A percentile compares a stretch with the other conserved stretches of the same genome.
These are phyloP conservation scores for Cottoperca gobio DNA, from an alignment of 2,797 vertebrate genomes.

Conservation along the genomic window DNA sequence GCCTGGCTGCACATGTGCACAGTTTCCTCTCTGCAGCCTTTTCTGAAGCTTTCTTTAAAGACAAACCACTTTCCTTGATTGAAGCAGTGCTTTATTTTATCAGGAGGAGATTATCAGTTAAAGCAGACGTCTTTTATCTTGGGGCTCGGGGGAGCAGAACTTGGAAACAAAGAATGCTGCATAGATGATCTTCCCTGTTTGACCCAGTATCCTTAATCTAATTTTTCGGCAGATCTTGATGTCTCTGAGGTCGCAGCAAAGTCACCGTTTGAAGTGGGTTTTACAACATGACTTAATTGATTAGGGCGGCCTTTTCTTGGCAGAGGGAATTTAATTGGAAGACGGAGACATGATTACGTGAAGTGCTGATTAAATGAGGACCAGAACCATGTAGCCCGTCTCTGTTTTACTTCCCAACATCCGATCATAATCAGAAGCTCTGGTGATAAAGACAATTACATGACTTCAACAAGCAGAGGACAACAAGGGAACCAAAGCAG, in stretches of 20 bases:
- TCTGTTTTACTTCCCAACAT: slow-evolving; percentile 60
- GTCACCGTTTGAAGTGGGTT: slow-evolving; percentile 69
- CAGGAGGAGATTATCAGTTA: slow-evolving; percentile 56
- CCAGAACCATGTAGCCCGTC: slow-evolving; percentile 47
- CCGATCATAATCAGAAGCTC: slow-evolving; percentile 61
- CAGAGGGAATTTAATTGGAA: slow-evolving; percentile 72
- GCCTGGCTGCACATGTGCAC: too few species aligned
- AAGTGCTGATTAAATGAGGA: slow-evolving; percentile 79
- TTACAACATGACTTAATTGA: slow-evolving; percentile 73
- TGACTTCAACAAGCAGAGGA: slow-evolving; percentile 63
- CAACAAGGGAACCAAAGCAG: slow-evolving; percentile 47
- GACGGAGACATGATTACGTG: slow-evolving; percentile 75
- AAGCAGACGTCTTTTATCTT: slow-evolving; percentile 46
- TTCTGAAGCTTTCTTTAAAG: slow-evolving; percentile 2
- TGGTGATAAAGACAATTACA: slow-evolving; percentile 74
- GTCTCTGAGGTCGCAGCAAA: slow-evolving; percentile 71
- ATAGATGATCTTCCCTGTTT: slow-evolving; percentile 52
- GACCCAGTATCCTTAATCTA: slow-evolving; percentile 61
- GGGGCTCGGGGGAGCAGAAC: slow-evolving; percentile 9
- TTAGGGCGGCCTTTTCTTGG: slow-evolving; percentile 67
- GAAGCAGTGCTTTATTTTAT: slow-evolving; percentile 55
- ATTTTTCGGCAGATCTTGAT: slow-evolving; percentile 66
- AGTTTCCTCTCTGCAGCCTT: background rate
- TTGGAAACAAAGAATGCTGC: slow-evolving; percentile 47
- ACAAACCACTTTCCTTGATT: slow-evolving; percentile 45